phyloP scores from a whole-genome alignment of 2,888 invertebrate species.

The Sphinx pinastri region DNA sequence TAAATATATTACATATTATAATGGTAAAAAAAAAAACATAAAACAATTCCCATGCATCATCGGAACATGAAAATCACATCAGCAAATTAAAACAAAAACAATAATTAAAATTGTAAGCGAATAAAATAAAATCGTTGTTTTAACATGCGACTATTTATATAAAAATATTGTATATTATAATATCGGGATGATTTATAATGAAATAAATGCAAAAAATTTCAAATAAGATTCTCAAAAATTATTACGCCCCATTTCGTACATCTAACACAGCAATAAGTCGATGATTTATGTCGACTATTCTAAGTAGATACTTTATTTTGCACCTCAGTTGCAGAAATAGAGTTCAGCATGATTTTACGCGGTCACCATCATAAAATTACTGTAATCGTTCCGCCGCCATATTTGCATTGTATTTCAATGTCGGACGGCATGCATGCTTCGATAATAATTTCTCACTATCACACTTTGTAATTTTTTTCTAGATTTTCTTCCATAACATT shows the following conservation, averaged over 20 bases:
- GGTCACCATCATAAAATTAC: constrained; percentile 23
- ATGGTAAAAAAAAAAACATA: constrained; percentile 38
- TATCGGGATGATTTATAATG: constrained; percentile 56
- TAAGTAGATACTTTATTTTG: constrained; percentile 8
- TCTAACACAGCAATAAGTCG: not conserved
- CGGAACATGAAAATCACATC: constrained; percentile 61
- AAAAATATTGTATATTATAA: constrained; percentile 45
- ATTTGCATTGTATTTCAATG: constrained; percentile 34
- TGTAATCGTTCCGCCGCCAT: constrained; percentile 26
- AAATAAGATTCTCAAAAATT: constrained; percentile 19
- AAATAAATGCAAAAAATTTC: constrained; percentile 68
- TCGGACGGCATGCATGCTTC: constrained; percentile 66
- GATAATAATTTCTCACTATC: constrained; percentile 52
- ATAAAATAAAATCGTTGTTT: constrained; percentile 71
- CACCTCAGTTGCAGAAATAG: constrained; percentile 15
- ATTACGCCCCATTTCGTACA: constrained; percentile 22
- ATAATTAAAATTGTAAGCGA: constrained; percentile 62
- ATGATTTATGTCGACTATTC: constrained; percentile 11
- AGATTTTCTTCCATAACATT: constrained; percentile 44
- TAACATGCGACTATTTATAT: constrained; percentile 58
- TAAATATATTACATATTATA: constrained; percentile 33
- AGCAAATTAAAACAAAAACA: constrained; percentile 59
- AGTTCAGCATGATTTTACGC: constrained; percentile 18
- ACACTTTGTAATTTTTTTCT: constrained; percentile 63
- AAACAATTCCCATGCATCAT: constrained; percentile 61